Conservation (phyloP, 2,888 invertebrate genomes). For the Amiota communis region DNA sequence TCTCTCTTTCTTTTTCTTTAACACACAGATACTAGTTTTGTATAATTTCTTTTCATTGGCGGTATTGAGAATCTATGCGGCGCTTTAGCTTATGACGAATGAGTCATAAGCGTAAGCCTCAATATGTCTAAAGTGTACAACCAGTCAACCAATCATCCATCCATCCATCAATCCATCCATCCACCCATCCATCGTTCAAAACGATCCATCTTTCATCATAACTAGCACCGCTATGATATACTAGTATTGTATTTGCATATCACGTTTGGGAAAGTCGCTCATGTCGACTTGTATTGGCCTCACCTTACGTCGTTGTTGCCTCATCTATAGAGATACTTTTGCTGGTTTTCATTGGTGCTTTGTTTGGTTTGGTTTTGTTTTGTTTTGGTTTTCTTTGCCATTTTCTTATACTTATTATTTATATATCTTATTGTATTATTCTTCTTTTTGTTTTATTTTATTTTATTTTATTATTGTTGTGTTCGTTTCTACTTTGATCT, state of each 20-base stretch:
- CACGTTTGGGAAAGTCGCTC: constrained; percentile 59
- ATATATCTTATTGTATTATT: constrained; percentile 55
- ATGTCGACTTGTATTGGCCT: constrained; percentile 5
- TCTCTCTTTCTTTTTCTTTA: not conserved
- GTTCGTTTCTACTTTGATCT: constrained; percentile 59
- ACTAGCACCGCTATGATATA: constrained; percentile 57
- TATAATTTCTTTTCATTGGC: not conserved
- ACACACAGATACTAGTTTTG: not conserved
- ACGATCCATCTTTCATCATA: constrained; percentile 63
- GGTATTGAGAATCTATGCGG: not conserved
- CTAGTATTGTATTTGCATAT: constrained; percentile 51
- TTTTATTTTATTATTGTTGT: constrained; percentile 46
- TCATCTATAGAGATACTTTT: constrained; percentile 4
- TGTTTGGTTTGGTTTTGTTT: constrained; percentile 5
- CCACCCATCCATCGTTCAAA: constrained; percentile 33
- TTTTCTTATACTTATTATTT: constrained; percentile 52
- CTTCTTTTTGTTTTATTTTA: constrained; percentile 42
- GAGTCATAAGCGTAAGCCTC: constrained; percentile 23
- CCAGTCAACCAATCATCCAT: too few species aligned
- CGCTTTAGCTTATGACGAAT: constrained; percentile 54
- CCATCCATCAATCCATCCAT: too few species aligned
- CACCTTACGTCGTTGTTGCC: not conserved
- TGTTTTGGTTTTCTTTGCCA: constrained; percentile 36
- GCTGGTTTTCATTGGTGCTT: constrained; percentile 37
- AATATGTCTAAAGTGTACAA: too few species aligned